Base-by-base conservation (phyloP, 2,797 vertebrate genomes). In the Helostoma temminkii region DNA sequence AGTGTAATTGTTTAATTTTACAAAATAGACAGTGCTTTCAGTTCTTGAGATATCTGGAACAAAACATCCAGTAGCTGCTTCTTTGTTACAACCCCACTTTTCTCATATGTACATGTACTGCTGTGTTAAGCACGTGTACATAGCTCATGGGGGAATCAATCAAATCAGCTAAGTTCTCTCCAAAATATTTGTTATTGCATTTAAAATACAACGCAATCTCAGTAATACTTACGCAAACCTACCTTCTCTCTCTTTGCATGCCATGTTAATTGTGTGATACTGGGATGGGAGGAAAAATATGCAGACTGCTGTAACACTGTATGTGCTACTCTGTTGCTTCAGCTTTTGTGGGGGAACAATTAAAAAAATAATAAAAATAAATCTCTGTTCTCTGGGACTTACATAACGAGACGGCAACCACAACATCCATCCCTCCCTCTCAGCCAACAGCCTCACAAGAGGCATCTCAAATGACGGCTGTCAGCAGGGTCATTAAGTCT, bases 381-480 rank as follows among this genome's bases (percentile, higher is more conserved):
- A 79, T 71, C 76, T 76, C 71, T 76, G 87, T 82, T 74, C 73
- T 75, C 73, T 74, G 66, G 65, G 74, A 69, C 74, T 81, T 75
- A 67, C 76, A 83, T 71, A 78, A 84, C 81, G 74, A 85, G 62
- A 77, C 7, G 45, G 42, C 12, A 14, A 88, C 85, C 90, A 56
- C 87, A 89, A 74, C 75, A 74, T 82, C 84, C 42, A 76, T 74
- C 58, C 47, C 54, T 70, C 66, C 46, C 41, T 70, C 72, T 67
- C 71, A 65, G 83, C 83, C 81, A 72, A 42, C 78, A 75, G 78
- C 80, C 76, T 84, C 74, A 57, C 48, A 66, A 92, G 87, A 88
- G n/a, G n/a, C 87, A 83, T 89, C 87, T 91, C 71, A 53, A 80
- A 83, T 87, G 90, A 78, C 85, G 84, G 84, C 88, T 91, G 91